phyloP scores from a whole-genome alignment of 2,113 vertebrate species.

The Xiphophorus couchianus region DNA sequence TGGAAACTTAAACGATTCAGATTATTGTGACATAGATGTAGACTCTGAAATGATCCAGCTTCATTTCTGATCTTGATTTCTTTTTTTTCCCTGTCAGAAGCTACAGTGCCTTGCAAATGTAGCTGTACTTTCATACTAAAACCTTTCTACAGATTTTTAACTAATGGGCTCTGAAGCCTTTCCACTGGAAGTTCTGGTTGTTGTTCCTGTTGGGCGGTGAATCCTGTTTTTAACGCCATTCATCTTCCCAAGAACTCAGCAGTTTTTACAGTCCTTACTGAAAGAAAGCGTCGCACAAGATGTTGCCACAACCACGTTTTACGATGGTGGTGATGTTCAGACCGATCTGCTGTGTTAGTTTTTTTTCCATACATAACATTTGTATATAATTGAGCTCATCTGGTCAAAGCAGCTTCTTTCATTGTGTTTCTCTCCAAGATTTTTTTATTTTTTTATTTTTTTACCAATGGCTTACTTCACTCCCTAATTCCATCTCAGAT shows the following conservation, averaged over 20 bases:
- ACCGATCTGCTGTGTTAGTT: not conserved
- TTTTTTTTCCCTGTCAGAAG: too few species aligned
- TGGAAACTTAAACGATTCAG: constrained; percentile 6
- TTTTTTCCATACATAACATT: not conserved
- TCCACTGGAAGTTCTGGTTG: too few species aligned
- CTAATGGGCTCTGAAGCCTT: too few species aligned
- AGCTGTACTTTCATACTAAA: too few species aligned
- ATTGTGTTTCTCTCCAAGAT: not conserved
- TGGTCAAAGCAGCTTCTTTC: not conserved
- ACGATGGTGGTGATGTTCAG: not conserved
- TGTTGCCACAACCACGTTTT: not conserved
- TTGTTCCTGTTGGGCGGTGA: not conserved
- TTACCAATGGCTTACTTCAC: not conserved
- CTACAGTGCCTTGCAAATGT: too few species aligned
- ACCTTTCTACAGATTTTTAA: too few species aligned
- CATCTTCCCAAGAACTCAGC: not conserved
- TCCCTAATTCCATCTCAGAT: not conserved
- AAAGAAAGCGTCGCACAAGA: not conserved
- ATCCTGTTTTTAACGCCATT: not conserved
- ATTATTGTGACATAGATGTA: not conserved
- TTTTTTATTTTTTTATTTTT: not conserved
- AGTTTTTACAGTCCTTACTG: not conserved
- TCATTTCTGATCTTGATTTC: not conserved
- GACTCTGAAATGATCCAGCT: not conserved
- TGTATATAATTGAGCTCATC: not conserved